Percentiles rank a stretch among this genome's conserved stretches.
Evolutionary conservation across 2,113 vertebrate species (phyloP).

Genomic region (Dipodomys ordii): DNA sequence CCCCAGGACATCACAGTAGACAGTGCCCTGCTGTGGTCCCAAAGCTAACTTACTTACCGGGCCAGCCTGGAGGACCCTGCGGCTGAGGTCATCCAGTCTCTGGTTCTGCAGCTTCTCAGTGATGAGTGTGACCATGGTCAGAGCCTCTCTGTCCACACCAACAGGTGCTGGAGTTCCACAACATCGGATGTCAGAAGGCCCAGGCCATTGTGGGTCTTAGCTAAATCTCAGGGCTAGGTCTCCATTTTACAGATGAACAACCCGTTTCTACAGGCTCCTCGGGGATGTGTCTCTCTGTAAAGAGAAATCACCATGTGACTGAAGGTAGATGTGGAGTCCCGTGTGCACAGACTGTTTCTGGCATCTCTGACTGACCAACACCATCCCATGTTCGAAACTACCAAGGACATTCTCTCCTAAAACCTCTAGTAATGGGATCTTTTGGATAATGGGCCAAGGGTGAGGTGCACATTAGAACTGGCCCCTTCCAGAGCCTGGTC

Average conservation of each 20-base stretch:
- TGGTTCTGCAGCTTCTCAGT: slow-evolving; percentile 90
- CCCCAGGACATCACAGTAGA: rapidly evolving
- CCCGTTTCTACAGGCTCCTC: slow-evolving; percentile 64
- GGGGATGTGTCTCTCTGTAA: slow-evolving; percentile 72
- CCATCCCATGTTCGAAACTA: background rate
- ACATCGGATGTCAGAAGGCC: slow-evolving; percentile 72
- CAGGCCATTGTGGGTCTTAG: slow-evolving; percentile 67
- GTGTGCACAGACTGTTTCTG: background rate
- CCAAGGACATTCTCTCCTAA: rapidly evolving
- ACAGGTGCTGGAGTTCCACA: slow-evolving; percentile 74
- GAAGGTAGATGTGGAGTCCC: background rate
- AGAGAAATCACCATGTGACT: background rate
- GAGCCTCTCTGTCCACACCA: slow-evolving; percentile 69
- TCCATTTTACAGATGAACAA: slow-evolving; percentile 62
- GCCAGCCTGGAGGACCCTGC: slow-evolving; percentile 84
- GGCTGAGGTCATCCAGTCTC: slow-evolving; percentile 87
- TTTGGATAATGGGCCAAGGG: rapidly evolving
- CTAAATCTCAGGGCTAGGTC: slow-evolving; percentile 64
- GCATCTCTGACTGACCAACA: background rate
- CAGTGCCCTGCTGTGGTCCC: background rate
- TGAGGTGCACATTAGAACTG: background rate
- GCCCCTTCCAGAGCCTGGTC: background rate
- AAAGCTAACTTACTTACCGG: slow-evolving; percentile 86
- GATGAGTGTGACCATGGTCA: slow-evolving; percentile 90
- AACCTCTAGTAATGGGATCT: rapidly evolving